Percentiles rank a stretch among this genome's conserved stretches.
Evolutionary conservation across 2,888 invertebrate genomes (phyloP).

Genomic region (Serripes groenlandicus): DNA sequence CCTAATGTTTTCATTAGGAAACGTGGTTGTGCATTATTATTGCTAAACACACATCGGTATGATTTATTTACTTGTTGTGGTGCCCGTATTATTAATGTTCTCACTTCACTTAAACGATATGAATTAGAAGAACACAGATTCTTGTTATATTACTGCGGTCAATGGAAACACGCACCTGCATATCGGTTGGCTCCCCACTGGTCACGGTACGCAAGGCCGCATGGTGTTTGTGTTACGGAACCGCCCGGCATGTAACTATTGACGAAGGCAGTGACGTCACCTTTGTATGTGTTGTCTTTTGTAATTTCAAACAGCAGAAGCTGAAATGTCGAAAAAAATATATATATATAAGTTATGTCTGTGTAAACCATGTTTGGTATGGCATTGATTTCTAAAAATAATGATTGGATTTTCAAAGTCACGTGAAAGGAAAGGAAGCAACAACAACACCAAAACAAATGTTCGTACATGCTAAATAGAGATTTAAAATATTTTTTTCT

Average conservation of each 20-base stretch:
- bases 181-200: slow-evolving; percentile 78
- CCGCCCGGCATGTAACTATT: slow-evolving; percentile 76
- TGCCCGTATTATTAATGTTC: background rate
- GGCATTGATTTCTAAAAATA: too few species aligned
- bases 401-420: too few species aligned
- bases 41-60: background rate
- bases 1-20: too few species aligned
- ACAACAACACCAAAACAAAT: too few species aligned
- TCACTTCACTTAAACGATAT: background rate
- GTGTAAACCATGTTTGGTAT: too few species aligned
- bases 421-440: too few species aligned
- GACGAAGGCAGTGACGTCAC: slow-evolving; percentile 72
- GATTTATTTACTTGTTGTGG: background rate
- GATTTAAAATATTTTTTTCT: too few species aligned
- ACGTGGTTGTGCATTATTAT: too few species aligned
- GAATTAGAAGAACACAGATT: background rate
- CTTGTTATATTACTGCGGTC: background rate
- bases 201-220: slow-evolving; percentile 80
- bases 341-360: too few species aligned
- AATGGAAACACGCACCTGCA: slow-evolving; percentile 64
- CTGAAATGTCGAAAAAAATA: slow-evolving; percentile 45
- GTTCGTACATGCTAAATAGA: too few species aligned
- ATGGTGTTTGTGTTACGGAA: slow-evolving; percentile 73
- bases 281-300: slow-evolving; percentile 66
- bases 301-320: slow-evolving; percentile 75